Evolutionary conservation across 2,888 invertebrate genomes (phyloP).

Genomic region (Monopis laevigella): DNA sequence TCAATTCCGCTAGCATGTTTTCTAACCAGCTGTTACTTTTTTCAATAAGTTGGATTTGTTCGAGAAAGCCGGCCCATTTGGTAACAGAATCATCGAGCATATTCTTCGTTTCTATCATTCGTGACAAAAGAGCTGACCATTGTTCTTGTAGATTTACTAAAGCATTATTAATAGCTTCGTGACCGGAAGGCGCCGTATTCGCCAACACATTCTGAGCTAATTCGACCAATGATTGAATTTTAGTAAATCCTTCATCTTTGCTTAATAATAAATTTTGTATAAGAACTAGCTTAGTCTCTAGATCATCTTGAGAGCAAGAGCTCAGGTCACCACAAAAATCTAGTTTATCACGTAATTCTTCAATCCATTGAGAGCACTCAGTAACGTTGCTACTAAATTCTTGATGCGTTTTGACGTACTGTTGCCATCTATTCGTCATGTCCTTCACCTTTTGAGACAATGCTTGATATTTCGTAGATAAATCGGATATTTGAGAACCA

Average conservation of each 20-base stretch:
- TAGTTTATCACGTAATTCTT: conserved; percentile 83
- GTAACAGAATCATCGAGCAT: conserved; percentile 88
- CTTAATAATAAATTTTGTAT: conserved; percentile 88
- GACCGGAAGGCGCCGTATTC: conserved; percentile 90
- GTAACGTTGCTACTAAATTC: conserved; percentile 84
- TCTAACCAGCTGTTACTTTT: conserved; percentile 85
- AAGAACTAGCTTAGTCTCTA: conserved; percentile 84
- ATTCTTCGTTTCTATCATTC: conserved; percentile 91
- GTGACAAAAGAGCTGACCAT: conserved; percentile 87
- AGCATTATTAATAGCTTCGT: conserved; percentile 85
- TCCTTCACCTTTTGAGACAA: conserved; percentile 92
- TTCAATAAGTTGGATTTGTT: conserved; percentile 86
- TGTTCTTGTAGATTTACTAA: conserved; percentile 86
- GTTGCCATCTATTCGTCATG: conserved; percentile 89
- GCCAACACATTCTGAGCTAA: conserved; percentile 89
- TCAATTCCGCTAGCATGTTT: conserved; percentile 75
- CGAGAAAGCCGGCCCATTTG: conserved; percentile 90
- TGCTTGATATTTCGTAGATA: conserved; percentile 92
- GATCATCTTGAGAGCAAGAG: conserved; percentile 83
- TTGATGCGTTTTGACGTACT: conserved; percentile 87
- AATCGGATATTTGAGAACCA: conserved; percentile 85
- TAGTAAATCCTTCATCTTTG: conserved; percentile 92
- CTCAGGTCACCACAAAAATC: conserved; percentile 86
- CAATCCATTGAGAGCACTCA: conserved; percentile 86
- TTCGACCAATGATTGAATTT: conserved; percentile 89